Evolutionary conservation across 2,797 vertebrate species (phyloP), one percentile per base, ranked within the genome.

Genomic region (Sebastes steindachneri): DNA sequence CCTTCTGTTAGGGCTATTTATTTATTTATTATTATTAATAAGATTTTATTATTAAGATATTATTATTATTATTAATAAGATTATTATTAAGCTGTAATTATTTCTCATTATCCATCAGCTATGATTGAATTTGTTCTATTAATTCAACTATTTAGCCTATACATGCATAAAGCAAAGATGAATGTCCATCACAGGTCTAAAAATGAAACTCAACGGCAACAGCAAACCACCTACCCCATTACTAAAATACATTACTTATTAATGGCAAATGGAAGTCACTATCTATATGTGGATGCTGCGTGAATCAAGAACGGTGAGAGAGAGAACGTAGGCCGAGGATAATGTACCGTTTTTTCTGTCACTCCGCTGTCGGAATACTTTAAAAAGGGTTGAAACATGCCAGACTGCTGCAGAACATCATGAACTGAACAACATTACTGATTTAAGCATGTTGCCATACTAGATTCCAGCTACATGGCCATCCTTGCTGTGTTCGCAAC

Each of bases 341-440:
- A 21, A 31, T 29, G 76, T 10, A 48, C 63, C 9, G 37, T 65
- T 54, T 48, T 48, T 23, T 66, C 17, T 55, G 25, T 77, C 59
- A 28, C 12, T 69, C 25, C 26, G 11, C 9, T 29, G 55, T n/a
- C 53, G 3, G 57, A 60, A 77, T 72, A 67, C 73, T 59, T 75
- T 66, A 25, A 57, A 23, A 55, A 73, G 25, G 19, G 77, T 41
- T 62, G 23, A 73, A 73, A 70, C 68, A 68, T 48, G 17, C 25
- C 57, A 55, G 29, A 62, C 35, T 23, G 33, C 12, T 70, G 26
- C 7, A 68, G 41, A 58, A 57, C 55, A 71, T 29, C 25, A 15
- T 29, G 29, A 64, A 51, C 33, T 35, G 45, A 37, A 48, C 9
- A 70, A 48, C 48, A 51, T 14, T 25, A 8, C 8, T 5, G 33